Evolutionary conservation across 1,140 invertebrate genomes (phyloP), one percentile per base, ranked within the genome.

Genomic region (Mesaphorura yosii): DNA sequence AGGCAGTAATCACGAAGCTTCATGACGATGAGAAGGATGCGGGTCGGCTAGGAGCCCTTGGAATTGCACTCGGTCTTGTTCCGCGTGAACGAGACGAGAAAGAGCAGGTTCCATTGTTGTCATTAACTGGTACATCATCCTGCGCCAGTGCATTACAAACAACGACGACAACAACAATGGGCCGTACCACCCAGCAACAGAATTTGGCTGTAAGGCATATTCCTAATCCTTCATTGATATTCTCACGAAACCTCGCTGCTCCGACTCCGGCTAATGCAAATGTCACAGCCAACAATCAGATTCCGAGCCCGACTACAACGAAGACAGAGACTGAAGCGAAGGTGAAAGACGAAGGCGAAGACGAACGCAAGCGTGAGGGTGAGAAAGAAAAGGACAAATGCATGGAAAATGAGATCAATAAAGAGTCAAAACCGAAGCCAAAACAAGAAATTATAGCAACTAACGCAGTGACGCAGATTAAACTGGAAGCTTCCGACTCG

Each of bases 121-220:
- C 44, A 46, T 15, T 42, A 19, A 6, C 44, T 27, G 10, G 23
- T 6, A 26, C 7, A 19, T 7, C 7, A 42, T 22, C 40, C 7
- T 42, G 10, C 7, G 6, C 7, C 19, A 42, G 14, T 26, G 20
- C 48, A 19, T 29, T 38, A 20, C 27, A 23, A 4, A 31, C 28
- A 26, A 19, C 20, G 22, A n/a, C 51, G 14, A 29, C 55, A 31
- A 27, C 29, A n/a, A 26, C 58, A 45, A n/a, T n/a, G n/a, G n/a
- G 31, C 31, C 31, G n/a, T n/a, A 58, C 38, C 27, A 48, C 50
- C 44, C 66, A 66, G 44, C 66, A 65, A 3, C 67, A 66, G 20
- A 70, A 68, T 56, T 67, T 68, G 48, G 62, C 50, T 26, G 66
- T 70, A 2, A 51, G 69, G 12, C 67, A 69, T 44, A 70, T 70